phyloP scores from a whole-genome alignment of 2,888 invertebrate species.

The Serrognathus titanus region DNA sequence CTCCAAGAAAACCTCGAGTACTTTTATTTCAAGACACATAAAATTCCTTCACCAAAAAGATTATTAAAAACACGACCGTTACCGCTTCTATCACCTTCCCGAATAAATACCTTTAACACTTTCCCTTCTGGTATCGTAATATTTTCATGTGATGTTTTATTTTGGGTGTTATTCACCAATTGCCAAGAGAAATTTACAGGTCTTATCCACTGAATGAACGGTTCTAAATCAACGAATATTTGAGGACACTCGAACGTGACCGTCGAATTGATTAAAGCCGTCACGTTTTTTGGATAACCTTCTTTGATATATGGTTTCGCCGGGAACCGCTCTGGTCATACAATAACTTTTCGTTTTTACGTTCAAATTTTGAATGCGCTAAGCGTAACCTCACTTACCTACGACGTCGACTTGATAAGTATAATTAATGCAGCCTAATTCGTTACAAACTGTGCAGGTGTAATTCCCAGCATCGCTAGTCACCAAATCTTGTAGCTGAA shows the following conservation, averaged over 20 bases:
- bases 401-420: slow-evolving; percentile 68
- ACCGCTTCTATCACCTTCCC: too few species aligned
- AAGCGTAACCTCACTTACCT: slow-evolving; percentile 54
- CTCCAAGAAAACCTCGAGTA: too few species aligned
- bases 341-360: background rate
- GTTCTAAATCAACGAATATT: slow-evolving; percentile 75
- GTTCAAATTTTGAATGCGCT: background rate
- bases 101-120: slow-evolving; percentile 13
- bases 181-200: slow-evolving; percentile 40
- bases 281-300: slow-evolving; percentile 77
- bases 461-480: slow-evolving; percentile 84
- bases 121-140: slow-evolving; percentile 5
- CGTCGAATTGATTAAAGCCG: slow-evolving; percentile 68
- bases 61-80: too few species aligned
- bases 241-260: slow-evolving; percentile 75
- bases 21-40: too few species aligned
- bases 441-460: slow-evolving; percentile 83
- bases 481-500: slow-evolving; percentile 77
- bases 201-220: slow-evolving; percentile 76
- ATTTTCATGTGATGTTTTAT: background rate
- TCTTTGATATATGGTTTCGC: slow-evolving; percentile 81
- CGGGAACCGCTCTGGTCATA: slow-evolving; percentile 69
- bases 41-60: too few species aligned
- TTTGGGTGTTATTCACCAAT: background rate
- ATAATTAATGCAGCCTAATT: slow-evolving; percentile 71